Evolutionary conservation across 2,888 invertebrate genomes (phyloP).

Genomic region (Gastrophysa polygoni): DNA sequence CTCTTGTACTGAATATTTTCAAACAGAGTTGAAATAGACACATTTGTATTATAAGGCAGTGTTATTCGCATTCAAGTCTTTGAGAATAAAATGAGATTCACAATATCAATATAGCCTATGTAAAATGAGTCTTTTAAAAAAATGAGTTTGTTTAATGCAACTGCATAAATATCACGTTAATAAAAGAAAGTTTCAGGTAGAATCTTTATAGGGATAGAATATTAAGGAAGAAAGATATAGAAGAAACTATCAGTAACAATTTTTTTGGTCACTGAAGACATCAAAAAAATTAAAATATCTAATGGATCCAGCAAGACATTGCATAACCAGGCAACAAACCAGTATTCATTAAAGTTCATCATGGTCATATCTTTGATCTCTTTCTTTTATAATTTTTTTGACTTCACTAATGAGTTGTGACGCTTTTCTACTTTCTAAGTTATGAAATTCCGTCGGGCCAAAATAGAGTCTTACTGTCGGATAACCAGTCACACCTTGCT

Average conservation of each 20-base stretch:
- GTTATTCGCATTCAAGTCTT: neutral
- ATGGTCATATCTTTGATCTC: slow-evolving; percentile 55
- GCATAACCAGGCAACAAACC: too few species aligned
- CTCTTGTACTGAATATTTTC: slow-evolving; percentile 2
- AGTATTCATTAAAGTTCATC: slow-evolving; percentile 27
- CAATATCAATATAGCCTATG: neutral
- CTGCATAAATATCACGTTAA: too few species aligned
- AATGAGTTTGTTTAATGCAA: too few species aligned
- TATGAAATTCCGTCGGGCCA: slow-evolving; percentile 45
- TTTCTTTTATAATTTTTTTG: slow-evolving; percentile 34
- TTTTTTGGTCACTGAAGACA: too few species aligned
- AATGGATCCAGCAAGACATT: too few species aligned
- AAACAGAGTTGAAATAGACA: slow-evolving; percentile 1
- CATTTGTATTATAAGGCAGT: neutral
- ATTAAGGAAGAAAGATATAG: too few species aligned
- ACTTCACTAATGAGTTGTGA: slow-evolving; percentile 37
- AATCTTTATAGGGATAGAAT: too few species aligned
- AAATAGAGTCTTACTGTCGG: slow-evolving; percentile 65
- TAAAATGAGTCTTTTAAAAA: too few species aligned
- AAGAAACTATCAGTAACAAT: too few species aligned
- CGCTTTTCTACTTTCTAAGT: slow-evolving; percentile 43
- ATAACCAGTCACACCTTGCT: slow-evolving; percentile 63
- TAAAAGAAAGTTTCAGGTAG: too few species aligned
- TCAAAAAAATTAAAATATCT: too few species aligned
- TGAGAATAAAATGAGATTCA: neutral